Percentiles rank a stretch among this genome's conserved stretches.
These are phyloP conservation scores for Lissonota sp. DNA, from an alignment of 2,888 invertebrate genomes.

Conservation along the genomic window DNA sequence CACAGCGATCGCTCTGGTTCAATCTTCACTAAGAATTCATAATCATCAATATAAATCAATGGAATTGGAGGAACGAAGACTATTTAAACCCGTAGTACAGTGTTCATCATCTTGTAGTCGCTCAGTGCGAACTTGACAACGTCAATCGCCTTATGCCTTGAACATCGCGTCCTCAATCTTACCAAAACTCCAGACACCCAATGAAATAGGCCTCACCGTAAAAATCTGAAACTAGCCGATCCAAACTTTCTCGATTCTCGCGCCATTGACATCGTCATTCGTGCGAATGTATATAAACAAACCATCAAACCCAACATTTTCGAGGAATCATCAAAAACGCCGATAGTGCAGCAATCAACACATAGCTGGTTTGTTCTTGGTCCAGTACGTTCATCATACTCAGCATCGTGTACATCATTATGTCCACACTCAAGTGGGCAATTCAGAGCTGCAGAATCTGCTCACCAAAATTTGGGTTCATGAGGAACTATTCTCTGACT, in stretches of 20 bases:
- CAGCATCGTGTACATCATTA: not conserved
- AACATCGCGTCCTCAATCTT: slow-evolving; percentile 35
- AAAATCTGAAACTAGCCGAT: slow-evolving; percentile 55
- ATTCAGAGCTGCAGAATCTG: not conserved
- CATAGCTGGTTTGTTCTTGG: slow-evolving; percentile 51
- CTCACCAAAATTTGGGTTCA: slow-evolving; percentile 40
- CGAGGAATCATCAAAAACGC: slow-evolving; percentile 12
- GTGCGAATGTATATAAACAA: slow-evolving; percentile 57
- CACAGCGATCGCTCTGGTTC: slow-evolving; percentile 8
- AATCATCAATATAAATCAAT: no score
- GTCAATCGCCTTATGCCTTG: no score
- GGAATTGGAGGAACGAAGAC: slow-evolving; percentile 44
- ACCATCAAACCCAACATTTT: slow-evolving; percentile 61
- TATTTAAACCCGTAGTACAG: no score
- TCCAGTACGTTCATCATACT: not conserved
- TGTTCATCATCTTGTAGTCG: slow-evolving; percentile 12
- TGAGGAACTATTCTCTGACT: slow-evolving; percentile 12
- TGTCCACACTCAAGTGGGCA: not conserved
- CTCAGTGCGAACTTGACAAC: not conserved
- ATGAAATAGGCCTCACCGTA: slow-evolving; percentile 51
- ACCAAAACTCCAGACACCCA: slow-evolving; percentile 29
- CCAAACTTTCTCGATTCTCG: slow-evolving; percentile 57
- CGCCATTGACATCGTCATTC: slow-evolving; percentile 61
- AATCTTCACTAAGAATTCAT: not conserved
- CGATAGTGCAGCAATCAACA: slow-evolving; percentile 36